These are phyloP conservation scores for Hypocryptadius cinnamomeus DNA, from an alignment of 2,113 vertebrate genomes.

Conservation along the genomic window DNA sequence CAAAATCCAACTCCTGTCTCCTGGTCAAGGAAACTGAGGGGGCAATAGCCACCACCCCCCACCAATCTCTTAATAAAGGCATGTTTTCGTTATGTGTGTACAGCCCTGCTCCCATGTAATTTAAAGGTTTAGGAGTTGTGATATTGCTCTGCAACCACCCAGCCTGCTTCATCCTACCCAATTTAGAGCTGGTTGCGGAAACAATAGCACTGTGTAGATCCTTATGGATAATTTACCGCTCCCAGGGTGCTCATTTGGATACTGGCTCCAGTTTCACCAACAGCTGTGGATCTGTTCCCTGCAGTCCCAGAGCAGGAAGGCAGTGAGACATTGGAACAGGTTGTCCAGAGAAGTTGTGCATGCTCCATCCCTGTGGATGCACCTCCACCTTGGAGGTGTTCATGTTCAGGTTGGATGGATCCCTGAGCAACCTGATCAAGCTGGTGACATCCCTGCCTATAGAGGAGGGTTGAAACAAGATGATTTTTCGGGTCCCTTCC, in stretches of 20 bases:
- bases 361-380: background rate
- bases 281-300: background rate
- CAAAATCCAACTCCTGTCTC: background rate
- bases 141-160: background rate
- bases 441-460: background rate
- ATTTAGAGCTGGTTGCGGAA: fast-evolving
- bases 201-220: background rate
- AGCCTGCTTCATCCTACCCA: background rate
- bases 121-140: background rate
- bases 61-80: background rate
- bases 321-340: background rate
- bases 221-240: background rate
- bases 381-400: background rate
- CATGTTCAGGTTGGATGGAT: background rate
- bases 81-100: background rate
- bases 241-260: too few relatives aligned
- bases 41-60: fast-evolving
- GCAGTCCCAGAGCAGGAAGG: background rate
- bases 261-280: background rate
- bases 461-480: background rate
- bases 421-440: background rate
- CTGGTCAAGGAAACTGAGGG: background rate
- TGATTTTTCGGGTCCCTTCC: background rate
- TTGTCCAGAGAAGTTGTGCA: background rate
- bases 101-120: background rate